Percentiles rank a stretch among this genome's conserved stretches.
These are phyloP conservation scores for Ptychochromis oligacanthus DNA, from an alignment of 2,113 vertebrate species.

Conservation along the genomic window DNA sequence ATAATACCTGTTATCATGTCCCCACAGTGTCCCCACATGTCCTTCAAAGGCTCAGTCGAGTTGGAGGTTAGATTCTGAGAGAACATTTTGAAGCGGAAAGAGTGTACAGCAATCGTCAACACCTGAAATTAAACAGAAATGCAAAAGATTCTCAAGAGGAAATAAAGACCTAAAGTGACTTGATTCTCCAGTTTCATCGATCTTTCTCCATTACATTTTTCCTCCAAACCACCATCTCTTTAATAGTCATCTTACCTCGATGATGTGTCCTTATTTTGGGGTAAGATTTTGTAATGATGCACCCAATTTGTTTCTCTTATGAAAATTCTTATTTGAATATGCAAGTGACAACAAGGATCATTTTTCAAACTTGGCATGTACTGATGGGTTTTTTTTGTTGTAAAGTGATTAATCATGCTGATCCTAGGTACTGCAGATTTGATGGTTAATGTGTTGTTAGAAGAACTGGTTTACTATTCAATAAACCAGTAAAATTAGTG, in stretches of 20 bases:
- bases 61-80: constrained; percentile 11
- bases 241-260: background rate
- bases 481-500: background rate
- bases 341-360: constrained; percentile 32
- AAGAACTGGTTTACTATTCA: background rate
- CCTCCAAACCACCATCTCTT: background rate
- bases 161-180: background rate
- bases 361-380: background rate
- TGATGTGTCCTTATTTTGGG: background rate
- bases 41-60: background rate
- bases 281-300: background rate
- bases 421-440: background rate
- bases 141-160: background rate
- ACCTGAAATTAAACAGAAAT: background rate
- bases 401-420: background rate
- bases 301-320: constrained; percentile 14
- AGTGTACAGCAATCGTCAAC: background rate
- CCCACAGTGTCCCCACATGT: constrained; percentile 1
- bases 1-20: background rate
- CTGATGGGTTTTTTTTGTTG: background rate
- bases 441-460: background rate
- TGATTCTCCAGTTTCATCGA: background rate
- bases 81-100: constrained; percentile 9
- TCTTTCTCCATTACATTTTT: background rate
- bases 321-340: constrained; percentile 43